phyloP scores from a whole-genome alignment of 2,113 vertebrate species.

The Scophthalmus maximus region DNA sequence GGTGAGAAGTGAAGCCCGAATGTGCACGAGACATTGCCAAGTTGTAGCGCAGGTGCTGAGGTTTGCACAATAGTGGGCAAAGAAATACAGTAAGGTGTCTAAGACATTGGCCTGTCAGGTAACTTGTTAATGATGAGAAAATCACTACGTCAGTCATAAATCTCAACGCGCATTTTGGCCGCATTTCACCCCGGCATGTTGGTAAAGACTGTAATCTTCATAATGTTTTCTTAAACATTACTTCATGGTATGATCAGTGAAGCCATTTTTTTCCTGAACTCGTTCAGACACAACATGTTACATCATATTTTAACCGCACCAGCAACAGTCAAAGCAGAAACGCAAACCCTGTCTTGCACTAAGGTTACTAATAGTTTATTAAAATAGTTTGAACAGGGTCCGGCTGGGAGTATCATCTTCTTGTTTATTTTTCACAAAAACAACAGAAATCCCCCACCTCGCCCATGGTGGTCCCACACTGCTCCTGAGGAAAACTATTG shows the following conservation, averaged over 20 bases:
- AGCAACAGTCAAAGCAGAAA: too few species aligned
- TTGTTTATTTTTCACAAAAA: too few species aligned
- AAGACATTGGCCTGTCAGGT: conserved; percentile 2
- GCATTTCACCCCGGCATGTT: neutral
- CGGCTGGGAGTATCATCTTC: too few species aligned
- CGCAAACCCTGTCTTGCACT: too few species aligned
- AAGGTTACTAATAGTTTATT: too few species aligned
- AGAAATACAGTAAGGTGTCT: conserved; percentile 8
- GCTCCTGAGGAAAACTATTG: too few species aligned
- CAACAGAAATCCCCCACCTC: too few species aligned
- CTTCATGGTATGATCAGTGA: conserved; percentile 1
- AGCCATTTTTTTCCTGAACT: conserved; percentile 15
- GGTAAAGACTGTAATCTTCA: too few species aligned
- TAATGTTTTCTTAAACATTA: too few species aligned
- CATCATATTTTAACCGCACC: conserved; percentile 22
- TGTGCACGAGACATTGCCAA: conserved; percentile 26
- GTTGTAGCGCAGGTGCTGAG: conserved; percentile 37
- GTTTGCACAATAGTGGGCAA: conserved; percentile 5
- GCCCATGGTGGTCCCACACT: too few species aligned
- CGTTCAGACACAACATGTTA: conserved; percentile 26
- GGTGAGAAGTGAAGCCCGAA: conserved; percentile 79
- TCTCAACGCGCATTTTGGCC: conserved; percentile 1
- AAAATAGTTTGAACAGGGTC: too few species aligned
- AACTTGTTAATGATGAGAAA: conserved; percentile 9
- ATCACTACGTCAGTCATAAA: conserved; percentile 10